Percentiles rank a stretch among this genome's conserved stretches.
Conservation (phyloP, 2,888 invertebrate genomes). For the Cantharis rufa region DNA sequence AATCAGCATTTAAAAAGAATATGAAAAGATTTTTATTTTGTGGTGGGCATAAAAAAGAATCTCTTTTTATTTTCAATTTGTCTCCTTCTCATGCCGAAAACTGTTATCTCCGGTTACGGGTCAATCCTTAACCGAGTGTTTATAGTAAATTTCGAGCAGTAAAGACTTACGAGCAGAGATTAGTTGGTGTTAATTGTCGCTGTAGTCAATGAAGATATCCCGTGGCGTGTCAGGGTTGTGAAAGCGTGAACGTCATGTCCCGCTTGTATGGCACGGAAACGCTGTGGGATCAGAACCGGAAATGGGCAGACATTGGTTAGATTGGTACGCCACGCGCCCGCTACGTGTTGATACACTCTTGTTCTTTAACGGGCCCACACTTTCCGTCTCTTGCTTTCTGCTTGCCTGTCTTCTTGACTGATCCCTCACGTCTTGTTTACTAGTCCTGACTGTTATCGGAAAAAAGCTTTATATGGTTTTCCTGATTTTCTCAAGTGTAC, state of each 20-base stretch:
- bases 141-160: conserved; percentile 23
- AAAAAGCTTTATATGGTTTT: conserved; percentile 42
- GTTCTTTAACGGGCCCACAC: conserved; percentile 39
- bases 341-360: conserved; percentile 51
- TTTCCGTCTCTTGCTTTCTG: conserved; percentile 32
- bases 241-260: conserved; percentile 47
- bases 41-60: not conserved
- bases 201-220: conserved; percentile 47
- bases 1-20: not conserved
- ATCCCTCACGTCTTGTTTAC: conserved; percentile 50
- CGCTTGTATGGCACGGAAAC: conserved; percentile 48
- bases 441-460: conserved; percentile 36
- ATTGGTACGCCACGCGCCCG: conserved; percentile 49
- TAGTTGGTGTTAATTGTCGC: conserved; percentile 45
- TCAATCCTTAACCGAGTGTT: not conserved
- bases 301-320: conserved; percentile 53
- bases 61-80: not conserved
- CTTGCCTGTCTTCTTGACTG: conserved; percentile 34
- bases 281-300: conserved; percentile 48
- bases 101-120: not conserved
- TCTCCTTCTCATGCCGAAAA: not conserved
- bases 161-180: conserved; percentile 33
- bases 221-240: conserved; percentile 39
- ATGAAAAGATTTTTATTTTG: not conserved
- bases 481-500: conserved; percentile 37